Conservation (phyloP, 2,797 vertebrate species). For the Salarias fasciatus region DNA sequence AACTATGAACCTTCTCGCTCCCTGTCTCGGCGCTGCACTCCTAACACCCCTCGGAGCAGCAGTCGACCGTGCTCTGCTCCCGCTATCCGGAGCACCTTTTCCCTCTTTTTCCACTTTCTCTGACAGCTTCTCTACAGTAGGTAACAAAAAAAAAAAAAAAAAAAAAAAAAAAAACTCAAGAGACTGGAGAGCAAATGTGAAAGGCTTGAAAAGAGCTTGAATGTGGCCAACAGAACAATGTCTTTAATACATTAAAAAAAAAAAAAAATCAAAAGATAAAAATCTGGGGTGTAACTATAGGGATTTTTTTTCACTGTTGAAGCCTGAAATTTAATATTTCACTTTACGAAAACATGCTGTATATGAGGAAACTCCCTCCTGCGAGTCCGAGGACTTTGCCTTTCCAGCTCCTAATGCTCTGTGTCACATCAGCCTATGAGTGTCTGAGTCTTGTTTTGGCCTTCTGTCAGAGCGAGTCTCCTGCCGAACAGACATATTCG, state of each 20-base stretch:
- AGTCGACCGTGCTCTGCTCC: slow-evolving; percentile 54
- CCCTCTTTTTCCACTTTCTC: slow-evolving; percentile 55
- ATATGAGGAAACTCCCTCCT: slow-evolving; percentile 46
- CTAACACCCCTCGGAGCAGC: slow-evolving; percentile 58
- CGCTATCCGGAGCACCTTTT: slow-evolving; percentile 44
- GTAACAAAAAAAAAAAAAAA: no score
- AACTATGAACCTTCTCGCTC: slow-evolving; percentile 51
- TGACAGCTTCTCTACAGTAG: slow-evolving; percentile 64
- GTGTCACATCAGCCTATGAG: slow-evolving; percentile 75
- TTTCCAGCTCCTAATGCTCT: slow-evolving; percentile 68
- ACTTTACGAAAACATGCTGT: slow-evolving; percentile 46
- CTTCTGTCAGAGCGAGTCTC: slow-evolving; percentile 78
- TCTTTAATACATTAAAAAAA: slow-evolving; percentile 14
- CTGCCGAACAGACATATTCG: slow-evolving; percentile 70
- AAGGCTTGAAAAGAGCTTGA: slow-evolving; percentile 32
- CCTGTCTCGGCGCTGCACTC: slow-evolving; percentile 29
- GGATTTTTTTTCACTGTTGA: slow-evolving; percentile 24
- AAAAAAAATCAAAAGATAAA: slow-evolving; percentile 24
- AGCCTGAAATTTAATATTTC: slow-evolving; percentile 33
- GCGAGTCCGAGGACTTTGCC: slow-evolving; percentile 48
- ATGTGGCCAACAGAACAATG: slow-evolving; percentile 28
- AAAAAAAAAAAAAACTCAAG: no score
- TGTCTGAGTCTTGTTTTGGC: slow-evolving; percentile 79
- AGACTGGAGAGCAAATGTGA: slow-evolving; percentile 21
- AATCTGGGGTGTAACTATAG: slow-evolving; percentile 34